phyloP scores from a whole-genome alignment of 2,113 vertebrate genomes.

The Eulacestoma nigropectus region DNA sequence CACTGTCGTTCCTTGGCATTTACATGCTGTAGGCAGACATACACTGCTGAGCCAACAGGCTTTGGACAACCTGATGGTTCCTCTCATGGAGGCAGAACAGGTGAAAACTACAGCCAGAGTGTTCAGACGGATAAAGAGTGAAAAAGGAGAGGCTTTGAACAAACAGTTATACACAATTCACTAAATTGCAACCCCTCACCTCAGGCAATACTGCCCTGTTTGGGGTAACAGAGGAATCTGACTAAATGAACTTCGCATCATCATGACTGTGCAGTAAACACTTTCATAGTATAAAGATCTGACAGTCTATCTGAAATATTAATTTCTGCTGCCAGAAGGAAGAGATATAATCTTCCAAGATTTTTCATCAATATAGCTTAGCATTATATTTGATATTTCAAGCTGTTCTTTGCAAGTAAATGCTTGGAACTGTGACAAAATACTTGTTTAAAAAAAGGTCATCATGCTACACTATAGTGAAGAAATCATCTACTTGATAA shows the following conservation, averaged over 20 bases:
- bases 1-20: not conserved
- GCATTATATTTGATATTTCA: not conserved
- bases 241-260: not conserved
- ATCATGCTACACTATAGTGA: not conserved
- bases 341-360: not conserved
- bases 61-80: not conserved
- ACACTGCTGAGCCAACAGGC: not conserved
- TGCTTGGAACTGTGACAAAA: not conserved
- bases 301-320: not conserved
- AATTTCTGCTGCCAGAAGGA: not conserved
- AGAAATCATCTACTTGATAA: not conserved
- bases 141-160: not conserved
- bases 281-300: not conserved
- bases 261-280: not conserved
- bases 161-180: not conserved
- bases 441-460: not conserved
- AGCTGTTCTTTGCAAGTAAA: not conserved
- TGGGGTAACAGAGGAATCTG: not conserved
- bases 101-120: not conserved
- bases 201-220: not conserved
- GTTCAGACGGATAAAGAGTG: not conserved
- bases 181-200: not conserved
- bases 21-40: accelerated
- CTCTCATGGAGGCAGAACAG: not conserved
- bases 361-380: not conserved